Base-by-base conservation (phyloP, 2,113 vertebrate species). In the Lutjanus erythropterus region DNA sequence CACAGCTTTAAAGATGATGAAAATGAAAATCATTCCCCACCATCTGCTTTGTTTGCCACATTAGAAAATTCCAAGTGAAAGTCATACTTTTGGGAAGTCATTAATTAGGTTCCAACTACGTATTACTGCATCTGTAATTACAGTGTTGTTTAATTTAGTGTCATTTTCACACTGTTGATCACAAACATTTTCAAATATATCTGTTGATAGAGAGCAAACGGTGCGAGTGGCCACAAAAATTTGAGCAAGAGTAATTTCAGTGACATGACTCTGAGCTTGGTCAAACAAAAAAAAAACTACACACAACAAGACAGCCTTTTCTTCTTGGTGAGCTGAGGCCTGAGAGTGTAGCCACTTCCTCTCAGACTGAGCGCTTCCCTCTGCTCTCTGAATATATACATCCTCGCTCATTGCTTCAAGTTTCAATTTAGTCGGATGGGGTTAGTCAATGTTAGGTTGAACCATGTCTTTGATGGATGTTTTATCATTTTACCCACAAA, bases 271-370 rank as follows among this genome's bases (percentile, higher is more conserved):
- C 35, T 44, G 68, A 82, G 39, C 19, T 68, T 27, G 10, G 53
- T 35, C 9, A 56, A n/a, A 46, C 71, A 65, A 31, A 35, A 77
- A 66, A 41, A 69, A 31, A 72, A 68, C 35, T 52, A 58, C 41
- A 62, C 4, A n/a, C 6, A 33, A 74, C 21, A 42, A 23, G 42
- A 56, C 21, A 67, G 65, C 46, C 44, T 35, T 77, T 65, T 71
- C 53, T 31, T 78, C 37, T 85, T 44, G 29, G 44, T 65, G 16
- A 39, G 64, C 14, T 41, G 49, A 78, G 80, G 79, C 60, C 52
- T 27, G 55, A 90, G 47, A 75, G 31, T 66, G 44, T 7, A 66
- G 70, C 81, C 89, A 89, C 90, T 92, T 93, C 91, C 93, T 83
- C 52, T 52, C 16, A 50, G 41, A 72, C 37, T 15, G 35, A 84